Evolutionary conservation across 1,140 invertebrate genomes (phyloP).

Genomic region (Pseudomyrmex sp.): DNA sequence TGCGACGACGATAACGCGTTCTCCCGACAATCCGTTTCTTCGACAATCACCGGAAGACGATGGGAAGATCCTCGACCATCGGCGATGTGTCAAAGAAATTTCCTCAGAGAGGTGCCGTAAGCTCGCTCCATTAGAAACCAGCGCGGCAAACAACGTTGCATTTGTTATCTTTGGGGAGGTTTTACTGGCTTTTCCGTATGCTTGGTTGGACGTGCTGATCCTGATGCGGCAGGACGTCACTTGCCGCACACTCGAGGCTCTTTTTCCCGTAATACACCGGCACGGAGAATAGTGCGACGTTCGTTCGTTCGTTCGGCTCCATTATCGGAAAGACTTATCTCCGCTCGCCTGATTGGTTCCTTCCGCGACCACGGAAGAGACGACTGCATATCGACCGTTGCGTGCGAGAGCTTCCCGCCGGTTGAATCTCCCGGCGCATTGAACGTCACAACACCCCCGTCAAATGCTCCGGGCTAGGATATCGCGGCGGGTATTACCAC

Average conservation of each 20-base stretch:
- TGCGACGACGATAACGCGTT: not conserved
- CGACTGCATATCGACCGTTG: constrained; percentile 37
- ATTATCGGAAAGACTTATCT: constrained; percentile 79
- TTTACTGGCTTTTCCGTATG: constrained; percentile 63
- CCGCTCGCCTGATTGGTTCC: constrained; percentile 76
- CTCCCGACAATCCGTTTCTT: constrained; percentile 6
- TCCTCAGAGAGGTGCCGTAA: not conserved
- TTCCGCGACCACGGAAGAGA: constrained; percentile 64
- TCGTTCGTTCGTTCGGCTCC: constrained; percentile 73
- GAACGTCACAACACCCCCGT: not conserved
- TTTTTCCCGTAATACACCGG: constrained; percentile 35
- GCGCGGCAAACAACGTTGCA: constrained; percentile 66
- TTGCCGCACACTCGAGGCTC: constrained; percentile 8
- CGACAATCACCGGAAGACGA: constrained; percentile 1
- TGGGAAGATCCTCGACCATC: constrained; percentile 1
- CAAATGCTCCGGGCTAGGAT: not conserved
- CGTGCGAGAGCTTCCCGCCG: not conserved
- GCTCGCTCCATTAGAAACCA: constrained; percentile 31
- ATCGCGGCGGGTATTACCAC: constrained; percentile 18
- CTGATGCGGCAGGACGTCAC: constrained; percentile 63
- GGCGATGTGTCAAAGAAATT: constrained; percentile 12
- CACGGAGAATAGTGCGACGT: constrained; percentile 30
- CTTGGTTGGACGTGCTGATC: constrained; percentile 70
- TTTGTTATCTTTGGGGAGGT: constrained; percentile 70
- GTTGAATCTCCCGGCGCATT: constrained; percentile 11